A percentile compares a stretch with the other conserved stretches of the same genome.
phyloP scores from a whole-genome alignment of 2,888 invertebrate genomes.

The Boloria selene region DNA sequence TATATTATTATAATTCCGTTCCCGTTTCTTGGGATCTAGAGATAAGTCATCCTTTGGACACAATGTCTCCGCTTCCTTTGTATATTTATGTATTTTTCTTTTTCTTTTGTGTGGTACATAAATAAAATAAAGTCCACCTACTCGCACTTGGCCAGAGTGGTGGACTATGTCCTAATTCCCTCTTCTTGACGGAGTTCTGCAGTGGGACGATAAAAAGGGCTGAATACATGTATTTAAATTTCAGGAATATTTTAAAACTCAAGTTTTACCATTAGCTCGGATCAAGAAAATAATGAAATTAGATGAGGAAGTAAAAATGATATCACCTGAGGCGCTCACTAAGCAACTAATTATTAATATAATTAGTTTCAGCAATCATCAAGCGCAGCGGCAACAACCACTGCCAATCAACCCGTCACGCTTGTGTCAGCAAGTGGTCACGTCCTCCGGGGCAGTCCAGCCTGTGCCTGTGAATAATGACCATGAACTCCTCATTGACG shows the following conservation, averaged over 20 bases:
- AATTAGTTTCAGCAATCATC: constrained; percentile 40
- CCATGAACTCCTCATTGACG: too few relatives aligned
- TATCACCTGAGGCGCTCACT: constrained; percentile 96
- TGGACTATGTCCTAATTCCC: too few relatives aligned
- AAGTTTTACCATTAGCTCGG: constrained; percentile 96
- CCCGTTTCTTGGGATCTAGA: too few relatives aligned
- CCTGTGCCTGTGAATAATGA: constrained; percentile 52
- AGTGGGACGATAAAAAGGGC: too few relatives aligned
- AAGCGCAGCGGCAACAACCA: constrained; percentile 37
- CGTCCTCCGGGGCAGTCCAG: constrained; percentile 92
- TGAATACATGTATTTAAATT: constrained; percentile 3
- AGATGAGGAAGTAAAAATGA: constrained; percentile 99
- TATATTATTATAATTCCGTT: too few relatives aligned
- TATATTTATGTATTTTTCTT: too few relatives aligned
- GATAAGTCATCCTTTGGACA: too few relatives aligned
- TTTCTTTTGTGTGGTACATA: too few relatives aligned
- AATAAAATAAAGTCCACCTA: too few relatives aligned
- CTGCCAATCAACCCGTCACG: constrained; percentile 80
- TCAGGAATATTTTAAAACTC: constrained; percentile 93
- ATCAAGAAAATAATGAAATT: constrained; percentile 99
- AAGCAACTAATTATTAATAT: constrained; percentile 67
- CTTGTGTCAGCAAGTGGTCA: constrained; percentile 93
- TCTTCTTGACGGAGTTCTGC: too few relatives aligned
- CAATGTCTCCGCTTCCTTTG: too few relatives aligned
- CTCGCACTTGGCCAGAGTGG: too few relatives aligned